Evolutionary conservation across 92 coral and sea anemone species (phyloP).

Genomic region (Palythoa grandis): DNA sequence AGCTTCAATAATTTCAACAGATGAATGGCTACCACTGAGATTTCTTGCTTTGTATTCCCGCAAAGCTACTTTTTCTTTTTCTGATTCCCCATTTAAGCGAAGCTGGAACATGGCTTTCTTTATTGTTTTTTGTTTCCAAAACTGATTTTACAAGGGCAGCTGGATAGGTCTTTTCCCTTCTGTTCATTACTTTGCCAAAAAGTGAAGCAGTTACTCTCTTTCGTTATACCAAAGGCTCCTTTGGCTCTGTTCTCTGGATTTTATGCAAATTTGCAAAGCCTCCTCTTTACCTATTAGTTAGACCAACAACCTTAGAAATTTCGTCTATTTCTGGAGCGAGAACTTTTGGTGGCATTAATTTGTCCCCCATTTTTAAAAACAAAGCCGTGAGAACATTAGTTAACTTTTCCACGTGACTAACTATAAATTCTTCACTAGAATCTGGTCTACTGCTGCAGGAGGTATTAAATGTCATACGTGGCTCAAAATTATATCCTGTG

Average conservation of each 20-base stretch:
- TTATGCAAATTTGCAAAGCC: conserved; percentile 47
- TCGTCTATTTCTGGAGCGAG: no score
- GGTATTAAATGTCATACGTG: no score
- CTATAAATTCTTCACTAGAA: no score
- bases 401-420: no score
- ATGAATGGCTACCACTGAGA: not conserved
- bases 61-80: conserved; percentile 55
- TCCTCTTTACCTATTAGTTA: conserved; percentile 36
- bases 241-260: conserved; percentile 38
- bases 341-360: no score
- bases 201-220: conserved; percentile 49
- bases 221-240: not conserved
- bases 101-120: conserved; percentile 31
- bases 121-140: conserved; percentile 3
- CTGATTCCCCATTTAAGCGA: conserved; percentile 55
- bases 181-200: conserved; percentile 47
- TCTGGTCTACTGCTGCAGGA: no score
- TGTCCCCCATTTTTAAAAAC: no score
- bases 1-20: not conserved
- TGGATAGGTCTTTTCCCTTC: conserved; percentile 40
- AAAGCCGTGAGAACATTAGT: no score
- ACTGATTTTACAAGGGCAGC: conserved; percentile 16
- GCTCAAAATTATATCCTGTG: no score
- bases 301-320: not conserved
- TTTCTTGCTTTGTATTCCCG: not conserved